Evolutionary conservation across 2,113 vertebrate species (phyloP), one percentile per base, ranked within the genome.

Genomic region (Monarcha castaneiventris): DNA sequence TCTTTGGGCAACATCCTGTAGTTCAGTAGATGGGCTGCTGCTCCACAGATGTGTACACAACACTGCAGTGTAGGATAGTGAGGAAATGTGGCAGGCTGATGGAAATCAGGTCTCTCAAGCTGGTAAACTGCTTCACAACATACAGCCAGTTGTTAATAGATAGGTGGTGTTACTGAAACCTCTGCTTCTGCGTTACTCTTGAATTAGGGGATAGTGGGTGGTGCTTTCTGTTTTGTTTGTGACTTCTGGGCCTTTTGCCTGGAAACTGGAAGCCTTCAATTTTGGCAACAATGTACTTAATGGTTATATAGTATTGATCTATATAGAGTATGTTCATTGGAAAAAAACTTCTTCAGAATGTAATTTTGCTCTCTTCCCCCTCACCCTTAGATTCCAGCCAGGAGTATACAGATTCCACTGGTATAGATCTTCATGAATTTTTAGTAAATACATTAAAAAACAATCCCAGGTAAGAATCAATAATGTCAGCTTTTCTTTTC

Each of bases 371-470:
- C 63, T 98, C 87, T 97, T 95, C 46, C 82, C 7, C 93, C 39
- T 95, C 62, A 46, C n/a, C 84, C 94, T 96, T 97, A 99, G 99
- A 99, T 98, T 99, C 99, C 98, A 99, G 99, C 97, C 99, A 99
- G 98, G 99, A 99, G 97, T 99, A 99, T 97, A 99, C 99, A 75
- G 99, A 99, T 98, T 99, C 99, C 92, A 99, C 99, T 97, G 99
- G 99, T 96, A 99, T 99, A 96, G 99, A 99, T 98, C 99, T 99
- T 96, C 99, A 99, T 78, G 99, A 99, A 97, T 99, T 99, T 98
- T 98, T 99, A 98, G 99, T 99, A 98, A 99, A 99, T 98, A 99
- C 99, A 44, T 97, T 99, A 97, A 99, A 99, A 98, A 99, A 99
- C 97, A 99, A 99, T 98, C 99, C 99, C 98, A 99, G 99, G 99